Base-by-base conservation (phyloP, 2,113 vertebrate genomes). In the Strigops habroptila region DNA sequence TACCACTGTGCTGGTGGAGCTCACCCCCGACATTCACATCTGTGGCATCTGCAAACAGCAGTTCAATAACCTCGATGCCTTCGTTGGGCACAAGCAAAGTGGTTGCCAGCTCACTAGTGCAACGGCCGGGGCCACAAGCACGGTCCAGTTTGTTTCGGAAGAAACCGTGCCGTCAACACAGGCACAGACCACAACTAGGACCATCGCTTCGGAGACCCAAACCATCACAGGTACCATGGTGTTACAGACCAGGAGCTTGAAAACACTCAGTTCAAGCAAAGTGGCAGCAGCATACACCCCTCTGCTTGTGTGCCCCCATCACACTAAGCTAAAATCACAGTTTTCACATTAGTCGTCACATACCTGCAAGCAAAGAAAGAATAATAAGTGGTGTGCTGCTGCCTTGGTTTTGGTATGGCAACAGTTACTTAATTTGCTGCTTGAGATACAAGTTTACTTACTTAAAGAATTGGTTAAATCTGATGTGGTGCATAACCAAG, bases 11-110 rank as follows among this genome's bases (percentile, higher is more conserved):
- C 95, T 99, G 97, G 98, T 99, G 65, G 99, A 99, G 90, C 98
- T 99, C 90, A 99, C 98, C 5, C 99, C 99, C 0, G 99, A 99
- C 86, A 99, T 99, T 86, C 99, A 99, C 93, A 99, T 99, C 90
- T 99, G 99, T 5, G 99, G 99, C 86, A 98, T 99, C 96, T 99
- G 99, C 97, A 99, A 99, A 95, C 99, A 99, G 93, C 99, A 99
- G 97, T 99, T 99, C 93, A 99, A 99, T 96, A 99, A 99, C 90
- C 97, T 99, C 75, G 99, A 99, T 28, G 96, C 98, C 17, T 99
- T 99, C 53, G 98, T 99, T 9, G 98, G 98, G 37, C 99, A 99
- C 95, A 99, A 99, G 97, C 99, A 99, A 85, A 99, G 98, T 23
- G 98, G 98, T 74, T 99, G 99, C 91, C 98, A 99, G 41, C 94